Conservation (phyloP, 2,888 invertebrate species). For the Troides aeacus region DNA sequence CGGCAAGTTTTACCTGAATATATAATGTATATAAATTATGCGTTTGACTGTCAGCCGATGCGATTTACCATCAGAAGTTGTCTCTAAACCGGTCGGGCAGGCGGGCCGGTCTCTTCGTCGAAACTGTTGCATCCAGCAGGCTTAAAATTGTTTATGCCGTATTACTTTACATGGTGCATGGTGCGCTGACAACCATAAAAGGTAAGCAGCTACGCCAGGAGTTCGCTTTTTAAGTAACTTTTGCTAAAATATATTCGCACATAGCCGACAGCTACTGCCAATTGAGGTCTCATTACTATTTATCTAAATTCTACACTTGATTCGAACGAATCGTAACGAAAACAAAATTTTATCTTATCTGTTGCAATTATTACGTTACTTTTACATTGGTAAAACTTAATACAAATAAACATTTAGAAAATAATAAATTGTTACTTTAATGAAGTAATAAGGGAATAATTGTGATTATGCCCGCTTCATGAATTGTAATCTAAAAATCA, state of each 20-base stretch:
- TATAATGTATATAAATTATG: constrained; percentile 43
- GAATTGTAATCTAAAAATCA: not conserved
- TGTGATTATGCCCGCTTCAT: not conserved
- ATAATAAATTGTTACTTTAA: too few species aligned
- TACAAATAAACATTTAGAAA: too few species aligned
- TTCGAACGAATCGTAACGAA: not conserved
- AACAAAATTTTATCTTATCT: constrained; percentile 6
- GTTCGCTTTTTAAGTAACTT: constrained; percentile 31
- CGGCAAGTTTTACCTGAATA: constrained; percentile 24
- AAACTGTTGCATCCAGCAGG: constrained; percentile 58
- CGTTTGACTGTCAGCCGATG: constrained; percentile 64
- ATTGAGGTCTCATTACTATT: not conserved
- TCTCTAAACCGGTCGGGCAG: constrained; percentile 71
- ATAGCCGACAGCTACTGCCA: not conserved
- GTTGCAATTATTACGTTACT: not conserved
- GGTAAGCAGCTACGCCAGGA: constrained; percentile 31
- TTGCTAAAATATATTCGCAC: constrained; percentile 20
- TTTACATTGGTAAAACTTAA: too few species aligned
- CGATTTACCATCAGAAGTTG: constrained; percentile 75
- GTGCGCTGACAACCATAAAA: constrained; percentile 33
- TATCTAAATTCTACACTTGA: not conserved
- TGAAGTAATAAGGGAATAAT: not conserved
- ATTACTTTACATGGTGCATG: constrained; percentile 46
- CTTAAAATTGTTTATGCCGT: constrained; percentile 62
- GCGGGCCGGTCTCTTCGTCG: constrained; percentile 56